A percentile compares a stretch with the other conserved stretches of the same genome.
Evolutionary conservation across 1,140 invertebrate species (phyloP).

Genomic region (Heliconius nattereri): DNA sequence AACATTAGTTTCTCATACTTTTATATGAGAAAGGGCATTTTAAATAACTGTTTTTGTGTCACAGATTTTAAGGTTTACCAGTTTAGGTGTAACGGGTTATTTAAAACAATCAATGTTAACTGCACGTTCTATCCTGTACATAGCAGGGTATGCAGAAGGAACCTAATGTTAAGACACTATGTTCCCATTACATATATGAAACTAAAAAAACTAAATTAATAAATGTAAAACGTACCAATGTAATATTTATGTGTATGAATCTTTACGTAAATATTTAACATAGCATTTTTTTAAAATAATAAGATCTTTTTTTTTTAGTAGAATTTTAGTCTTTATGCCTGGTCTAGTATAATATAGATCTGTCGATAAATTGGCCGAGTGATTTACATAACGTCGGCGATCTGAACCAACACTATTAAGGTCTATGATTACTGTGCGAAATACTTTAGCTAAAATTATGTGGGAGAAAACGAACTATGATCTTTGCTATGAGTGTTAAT

Average conservation of each 20-base stretch:
- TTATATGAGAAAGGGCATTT: constrained; percentile 4
- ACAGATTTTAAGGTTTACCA: neutral
- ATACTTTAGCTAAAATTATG: neutral
- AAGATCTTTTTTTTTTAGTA: too few species aligned
- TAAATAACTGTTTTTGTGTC: neutral
- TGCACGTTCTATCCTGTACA: neutral
- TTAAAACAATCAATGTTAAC: neutral
- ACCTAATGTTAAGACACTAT: too few species aligned
- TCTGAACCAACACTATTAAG: neutral
- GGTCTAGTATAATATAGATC: constrained; percentile 10
- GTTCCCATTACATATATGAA: too few species aligned
- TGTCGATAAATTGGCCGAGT: constrained; percentile 1
- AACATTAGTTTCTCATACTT: constrained; percentile 8
- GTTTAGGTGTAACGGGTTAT: too few species aligned
- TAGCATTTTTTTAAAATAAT: too few species aligned
- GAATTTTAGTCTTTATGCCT: neutral
- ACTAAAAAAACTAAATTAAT: too few species aligned
- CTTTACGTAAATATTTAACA: too few species aligned
- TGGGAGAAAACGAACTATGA: neutral
- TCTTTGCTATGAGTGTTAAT: neutral
- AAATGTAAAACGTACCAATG: too few species aligned
- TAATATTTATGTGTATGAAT: too few species aligned
- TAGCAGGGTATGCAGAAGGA: neutral
- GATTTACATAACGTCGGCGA: constrained; percentile 16
- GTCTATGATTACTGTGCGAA: neutral